These are phyloP conservation scores for Paradoxurus hermaphroditus DNA, from an alignment of 2,113 vertebrate species.

Conservation along the genomic window DNA sequence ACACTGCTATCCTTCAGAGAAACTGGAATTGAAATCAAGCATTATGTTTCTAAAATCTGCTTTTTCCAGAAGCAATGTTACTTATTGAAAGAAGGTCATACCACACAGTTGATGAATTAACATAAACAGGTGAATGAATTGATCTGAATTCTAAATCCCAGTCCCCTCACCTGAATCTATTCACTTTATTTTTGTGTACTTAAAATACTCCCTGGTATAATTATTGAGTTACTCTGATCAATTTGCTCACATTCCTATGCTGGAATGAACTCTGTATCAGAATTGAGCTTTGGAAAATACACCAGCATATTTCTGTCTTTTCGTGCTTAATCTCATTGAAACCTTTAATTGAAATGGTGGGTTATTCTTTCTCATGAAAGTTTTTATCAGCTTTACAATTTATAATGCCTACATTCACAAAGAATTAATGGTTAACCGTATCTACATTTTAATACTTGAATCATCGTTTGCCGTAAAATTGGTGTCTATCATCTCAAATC, in stretches of 20 bases:
- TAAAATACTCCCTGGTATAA: not conserved
- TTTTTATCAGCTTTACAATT: slow-evolving; percentile 69
- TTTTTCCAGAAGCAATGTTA: not conserved
- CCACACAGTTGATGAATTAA: not conserved
- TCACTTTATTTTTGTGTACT: not conserved
- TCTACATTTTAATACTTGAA: slow-evolving; percentile 72
- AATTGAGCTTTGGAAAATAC: slow-evolving; percentile 42
- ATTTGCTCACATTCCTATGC: not conserved
- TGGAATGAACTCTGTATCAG: not conserved
- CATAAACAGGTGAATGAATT: slow-evolving; percentile 29
- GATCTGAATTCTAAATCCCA: slow-evolving; percentile 51
- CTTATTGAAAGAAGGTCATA: not conserved
- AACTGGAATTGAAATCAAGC: not conserved
- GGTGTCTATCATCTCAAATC: slow-evolving; percentile 74
- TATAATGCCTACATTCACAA: slow-evolving; percentile 64
- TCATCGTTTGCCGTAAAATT: slow-evolving; percentile 71
- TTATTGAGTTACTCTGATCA: slow-evolving; percentile 22
- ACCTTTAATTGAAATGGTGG: slow-evolving; percentile 73
- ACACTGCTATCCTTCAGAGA: not conserved
- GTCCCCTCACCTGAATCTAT: not conserved
- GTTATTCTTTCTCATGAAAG: slow-evolving; percentile 73
- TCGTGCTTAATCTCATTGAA: slow-evolving; percentile 57
- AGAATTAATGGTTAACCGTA: slow-evolving; percentile 69
- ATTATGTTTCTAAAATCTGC: not conserved
- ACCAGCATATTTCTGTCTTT: slow-evolving; percentile 52